A percentile compares a stretch with the other conserved stretches of the same genome.
Evolutionary conservation across 2,113 vertebrate genomes (phyloP).

Genomic region (Oceanodroma tethys): DNA sequence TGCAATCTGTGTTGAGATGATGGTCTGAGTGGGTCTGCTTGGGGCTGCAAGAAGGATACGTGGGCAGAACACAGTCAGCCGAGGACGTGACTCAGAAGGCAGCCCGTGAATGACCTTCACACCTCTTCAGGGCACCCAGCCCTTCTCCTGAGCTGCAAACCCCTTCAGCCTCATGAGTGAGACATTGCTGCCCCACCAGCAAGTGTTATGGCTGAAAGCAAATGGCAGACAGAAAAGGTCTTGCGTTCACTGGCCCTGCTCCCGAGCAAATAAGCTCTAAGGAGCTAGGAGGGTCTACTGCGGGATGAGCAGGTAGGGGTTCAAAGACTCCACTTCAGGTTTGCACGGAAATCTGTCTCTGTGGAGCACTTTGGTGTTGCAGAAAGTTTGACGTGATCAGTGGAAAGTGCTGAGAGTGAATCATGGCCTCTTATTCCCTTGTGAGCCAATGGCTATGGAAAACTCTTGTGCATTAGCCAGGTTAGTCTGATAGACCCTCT

Average conservation of each 20-base stretch:
- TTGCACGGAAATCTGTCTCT: neutral
- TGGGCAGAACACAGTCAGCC: accelerated
- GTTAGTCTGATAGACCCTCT: neutral
- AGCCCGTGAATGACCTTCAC: neutral
- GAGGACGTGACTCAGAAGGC: neutral
- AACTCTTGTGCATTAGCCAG: neutral
- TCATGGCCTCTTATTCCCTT: neutral
- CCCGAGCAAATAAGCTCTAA: neutral
- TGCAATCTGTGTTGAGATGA: neutral
- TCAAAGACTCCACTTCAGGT: neutral
- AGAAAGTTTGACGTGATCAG: neutral
- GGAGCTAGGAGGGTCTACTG: neutral
- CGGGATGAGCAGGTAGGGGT: neutral
- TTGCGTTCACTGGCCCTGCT: accelerated
- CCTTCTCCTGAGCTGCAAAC: neutral
- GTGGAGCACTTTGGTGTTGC: neutral
- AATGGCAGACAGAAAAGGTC: neutral
- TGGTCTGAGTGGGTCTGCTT: neutral
- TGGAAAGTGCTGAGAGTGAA: neutral
- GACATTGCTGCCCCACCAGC: neutral
- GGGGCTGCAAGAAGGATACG: neutral
- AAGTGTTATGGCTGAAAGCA: neutral
- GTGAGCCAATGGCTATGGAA: neutral
- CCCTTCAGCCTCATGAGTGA: neutral
- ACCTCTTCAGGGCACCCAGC: neutral